Evolutionary conservation across 64 coral and sea anemone species (phyloP), one percentile per base, ranked within the genome.

Genomic region (Stichodactyla mertensii): DNA sequence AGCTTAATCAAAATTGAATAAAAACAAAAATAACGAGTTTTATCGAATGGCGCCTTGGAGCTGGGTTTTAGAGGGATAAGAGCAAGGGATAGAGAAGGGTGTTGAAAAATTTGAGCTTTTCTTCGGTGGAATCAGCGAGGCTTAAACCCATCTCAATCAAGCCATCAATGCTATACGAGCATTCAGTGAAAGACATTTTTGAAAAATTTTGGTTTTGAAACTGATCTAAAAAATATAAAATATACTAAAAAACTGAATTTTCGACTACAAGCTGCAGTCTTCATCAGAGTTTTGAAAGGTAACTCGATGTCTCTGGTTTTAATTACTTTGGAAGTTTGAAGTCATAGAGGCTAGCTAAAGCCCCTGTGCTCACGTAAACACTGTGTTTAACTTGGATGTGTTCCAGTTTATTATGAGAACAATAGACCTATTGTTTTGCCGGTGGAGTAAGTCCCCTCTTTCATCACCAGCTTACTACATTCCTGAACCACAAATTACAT

Each of bases 401-500:
- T 81, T 81, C 78, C 78, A 81, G 78, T 81, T 53, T 45, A 53
- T 4, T 81, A 12, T 22, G 24, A 22, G 53, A 55, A 81, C 78
- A 81, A 81, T 81, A 22, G 1, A 19, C 54, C 53, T 55, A 81
- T 81, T 81, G 78, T 81, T 20, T 81, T 81, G 51, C 51, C 78
- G 18, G 6, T 81, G 78, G 15, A 74, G 24, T 19, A 74, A 28
- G 69, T 74, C 12, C 24, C 69, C 69, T 74, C 69, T 74, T 74
- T 74, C 69, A 74, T 31, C 69, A 74, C 69, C 69, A 74, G 69
- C 69, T 74, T 20, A 54, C 78, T 55, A 22, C 78, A 81, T 81
- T 81, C 78, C 78, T 81, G 78, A 81, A 54, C 78, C 78, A 81
- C 78, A 81, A 81, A 81, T 81, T 81, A 55, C 53, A 81, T n/a